Percentiles rank a stretch among this genome's conserved stretches.
Conservation (phyloP, 2,888 invertebrate species). For the Pollenia labialis region DNA sequence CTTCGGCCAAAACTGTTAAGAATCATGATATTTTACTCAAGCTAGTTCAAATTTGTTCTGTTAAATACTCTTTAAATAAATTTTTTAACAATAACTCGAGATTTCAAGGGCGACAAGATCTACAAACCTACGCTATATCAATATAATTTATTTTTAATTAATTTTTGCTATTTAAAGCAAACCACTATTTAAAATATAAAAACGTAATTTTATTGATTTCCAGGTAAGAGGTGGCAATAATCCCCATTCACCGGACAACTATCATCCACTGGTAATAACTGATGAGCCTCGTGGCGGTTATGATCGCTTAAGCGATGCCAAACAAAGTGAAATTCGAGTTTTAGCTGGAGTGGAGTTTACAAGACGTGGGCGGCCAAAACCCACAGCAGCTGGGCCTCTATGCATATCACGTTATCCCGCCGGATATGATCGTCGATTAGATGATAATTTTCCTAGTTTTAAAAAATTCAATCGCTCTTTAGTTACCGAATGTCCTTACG, state of each 20-base stretch:
- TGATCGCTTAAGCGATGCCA: slow-evolving; percentile 89
- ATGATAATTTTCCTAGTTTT: slow-evolving; percentile 91
- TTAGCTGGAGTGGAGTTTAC: slow-evolving; percentile 92
- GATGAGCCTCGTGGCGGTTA: slow-evolving; percentile 93
- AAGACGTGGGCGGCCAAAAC: slow-evolving; percentile 91
- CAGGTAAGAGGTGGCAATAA: slow-evolving; percentile 92
- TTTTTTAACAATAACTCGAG: too few species aligned
- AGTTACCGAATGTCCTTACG: slow-evolving; percentile 88
- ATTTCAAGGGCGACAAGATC: too few species aligned
- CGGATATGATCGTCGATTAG: slow-evolving; percentile 90
- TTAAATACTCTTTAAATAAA: too few species aligned
- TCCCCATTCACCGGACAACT: slow-evolving; percentile 92
- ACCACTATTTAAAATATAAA: not conserved
- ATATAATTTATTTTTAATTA: too few species aligned
- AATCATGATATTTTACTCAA: too few species aligned
- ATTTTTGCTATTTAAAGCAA: not conserved
- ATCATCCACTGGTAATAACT: slow-evolving; percentile 95
- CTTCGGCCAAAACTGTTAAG: too few species aligned
- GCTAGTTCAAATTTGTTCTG: too few species aligned
- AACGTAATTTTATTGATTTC: not conserved
- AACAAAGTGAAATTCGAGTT: slow-evolving; percentile 89
- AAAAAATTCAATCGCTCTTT: slow-evolving; percentile 93
- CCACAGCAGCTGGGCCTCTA: slow-evolving; percentile 92
- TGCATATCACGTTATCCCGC: slow-evolving; percentile 89
- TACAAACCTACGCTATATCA: too few species aligned